A percentile compares a stretch with the other conserved stretches of the same genome.
Evolutionary conservation across 2,797 vertebrate species (phyloP).

Genomic region (Parauchenoglanis ngamensis): DNA sequence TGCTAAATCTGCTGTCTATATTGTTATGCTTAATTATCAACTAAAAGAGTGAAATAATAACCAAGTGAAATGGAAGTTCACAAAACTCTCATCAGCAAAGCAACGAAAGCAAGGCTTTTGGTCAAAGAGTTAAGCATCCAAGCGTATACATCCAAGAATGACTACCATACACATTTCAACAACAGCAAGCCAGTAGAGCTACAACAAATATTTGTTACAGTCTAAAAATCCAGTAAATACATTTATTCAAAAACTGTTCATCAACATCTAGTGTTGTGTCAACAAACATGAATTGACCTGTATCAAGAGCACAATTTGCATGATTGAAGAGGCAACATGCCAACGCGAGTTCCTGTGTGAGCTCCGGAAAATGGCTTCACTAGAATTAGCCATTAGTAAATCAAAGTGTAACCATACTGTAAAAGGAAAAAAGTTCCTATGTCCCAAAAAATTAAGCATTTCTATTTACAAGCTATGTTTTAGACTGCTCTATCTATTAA

Average conservation of each 20-base stretch:
- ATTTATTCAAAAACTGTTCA: background rate
- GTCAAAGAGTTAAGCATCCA: background rate
- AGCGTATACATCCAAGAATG: background rate
- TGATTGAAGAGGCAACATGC: background rate
- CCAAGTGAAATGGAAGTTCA: background rate
- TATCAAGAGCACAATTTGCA: background rate
- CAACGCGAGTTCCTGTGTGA: background rate
- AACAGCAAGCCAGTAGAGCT: background rate
- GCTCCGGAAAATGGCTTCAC: background rate
- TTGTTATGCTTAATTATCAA: background rate
- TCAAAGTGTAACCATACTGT: background rate
- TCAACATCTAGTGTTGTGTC: background rate
- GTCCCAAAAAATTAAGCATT: background rate
- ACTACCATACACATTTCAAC: background rate
- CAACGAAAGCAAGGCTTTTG: background rate
- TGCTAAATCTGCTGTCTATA: background rate
- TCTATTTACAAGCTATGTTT: background rate
- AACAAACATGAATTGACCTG: background rate
- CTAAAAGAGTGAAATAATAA: slow-evolving; percentile 4
- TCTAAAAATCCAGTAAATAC: background rate
- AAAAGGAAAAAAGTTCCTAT: background rate
- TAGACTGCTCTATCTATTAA: background rate
- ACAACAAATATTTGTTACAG: background rate
- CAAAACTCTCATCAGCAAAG: background rate
- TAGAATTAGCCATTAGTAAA: background rate